These are phyloP conservation scores for Nasonia oneida DNA, from an alignment of 2,888 invertebrate genomes.

Conservation along the genomic window DNA sequence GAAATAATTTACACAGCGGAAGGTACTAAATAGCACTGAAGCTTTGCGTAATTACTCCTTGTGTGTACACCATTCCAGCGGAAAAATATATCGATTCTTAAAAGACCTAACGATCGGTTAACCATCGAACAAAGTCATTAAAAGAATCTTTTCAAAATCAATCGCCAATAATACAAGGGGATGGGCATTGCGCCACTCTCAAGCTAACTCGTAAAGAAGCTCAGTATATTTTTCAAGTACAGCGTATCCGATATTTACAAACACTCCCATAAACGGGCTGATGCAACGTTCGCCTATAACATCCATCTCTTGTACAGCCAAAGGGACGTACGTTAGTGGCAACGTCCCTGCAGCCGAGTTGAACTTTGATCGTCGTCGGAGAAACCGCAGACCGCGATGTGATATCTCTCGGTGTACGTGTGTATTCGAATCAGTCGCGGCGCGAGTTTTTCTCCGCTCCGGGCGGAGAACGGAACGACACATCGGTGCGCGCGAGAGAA, in stretches of 20 bases:
- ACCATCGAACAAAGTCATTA: neutral
- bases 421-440: neutral
- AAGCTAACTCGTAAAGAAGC: constrained; percentile 6
- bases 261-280: neutral
- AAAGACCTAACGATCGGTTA: constrained; percentile 23
- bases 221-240: neutral
- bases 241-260: neutral
- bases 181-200: neutral
- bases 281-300: neutral
- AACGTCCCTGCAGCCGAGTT: neutral
- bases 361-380: constrained; percentile 38
- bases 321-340: neutral
- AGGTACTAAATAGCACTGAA: constrained; percentile 31
- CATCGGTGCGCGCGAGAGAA: neutral
- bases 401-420: neutral
- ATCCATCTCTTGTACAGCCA: neutral
- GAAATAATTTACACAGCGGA: neutral
- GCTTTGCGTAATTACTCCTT: neutral
- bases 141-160: constrained; percentile 26
- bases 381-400: constrained; percentile 50
- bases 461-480: constrained; percentile 26
- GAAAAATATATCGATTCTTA: neutral
- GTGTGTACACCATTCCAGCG: neutral
- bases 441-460: constrained; percentile 39
- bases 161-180: constrained; percentile 21